phyloP scores from a whole-genome alignment of 2,888 invertebrate genomes.

The Axea sp. region DNA sequence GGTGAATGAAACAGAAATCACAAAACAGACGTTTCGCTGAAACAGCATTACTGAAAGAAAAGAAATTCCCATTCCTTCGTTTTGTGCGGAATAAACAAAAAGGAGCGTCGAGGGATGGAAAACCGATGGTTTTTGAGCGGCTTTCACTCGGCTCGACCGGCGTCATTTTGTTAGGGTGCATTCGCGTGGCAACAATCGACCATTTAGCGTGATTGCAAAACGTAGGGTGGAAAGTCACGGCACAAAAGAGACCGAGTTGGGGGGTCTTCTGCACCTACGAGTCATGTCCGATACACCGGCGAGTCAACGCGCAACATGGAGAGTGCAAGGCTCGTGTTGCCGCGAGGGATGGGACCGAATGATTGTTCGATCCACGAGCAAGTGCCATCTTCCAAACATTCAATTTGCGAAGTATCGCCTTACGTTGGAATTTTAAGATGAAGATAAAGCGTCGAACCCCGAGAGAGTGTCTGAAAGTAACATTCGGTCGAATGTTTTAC shows the following conservation, averaged over 20 bases:
- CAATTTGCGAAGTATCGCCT: slow-evolving; percentile 75
- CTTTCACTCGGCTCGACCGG: slow-evolving; percentile 59
- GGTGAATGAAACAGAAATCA: no score
- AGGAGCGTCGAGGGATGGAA: slow-evolving; percentile 40
- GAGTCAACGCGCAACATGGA: slow-evolving; percentile 44
- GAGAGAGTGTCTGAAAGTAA: slow-evolving; percentile 57
- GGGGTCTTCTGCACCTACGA: slow-evolving; percentile 42
- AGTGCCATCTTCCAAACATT: slow-evolving; percentile 70
- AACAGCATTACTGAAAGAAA: slow-evolving; percentile 25
- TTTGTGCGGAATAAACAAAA: slow-evolving; percentile 55
- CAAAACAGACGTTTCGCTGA: slow-evolving; percentile 31
- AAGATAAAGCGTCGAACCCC: slow-evolving; percentile 55
- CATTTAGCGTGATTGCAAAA: slow-evolving; percentile 68
- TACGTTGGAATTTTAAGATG: slow-evolving; percentile 72
- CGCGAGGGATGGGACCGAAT: slow-evolving; percentile 20
- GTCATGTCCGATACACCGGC: slow-evolving; percentile 49
- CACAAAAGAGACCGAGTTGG: slow-evolving; percentile 48
- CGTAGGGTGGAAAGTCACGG: slow-evolving; percentile 57
- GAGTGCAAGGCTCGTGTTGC: slow-evolving; percentile 38
- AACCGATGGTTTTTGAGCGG: slow-evolving; percentile 59
- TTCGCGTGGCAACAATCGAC: slow-evolving; percentile 68
- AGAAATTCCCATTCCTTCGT: slow-evolving; percentile 18
- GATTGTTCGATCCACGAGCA: slow-evolving; percentile 59
- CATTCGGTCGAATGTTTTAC: slow-evolving; percentile 62
- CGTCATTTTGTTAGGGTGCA: slow-evolving; percentile 67